Conservation (phyloP, 2,113 vertebrate genomes). For the Leptocoma aspasia region DNA sequence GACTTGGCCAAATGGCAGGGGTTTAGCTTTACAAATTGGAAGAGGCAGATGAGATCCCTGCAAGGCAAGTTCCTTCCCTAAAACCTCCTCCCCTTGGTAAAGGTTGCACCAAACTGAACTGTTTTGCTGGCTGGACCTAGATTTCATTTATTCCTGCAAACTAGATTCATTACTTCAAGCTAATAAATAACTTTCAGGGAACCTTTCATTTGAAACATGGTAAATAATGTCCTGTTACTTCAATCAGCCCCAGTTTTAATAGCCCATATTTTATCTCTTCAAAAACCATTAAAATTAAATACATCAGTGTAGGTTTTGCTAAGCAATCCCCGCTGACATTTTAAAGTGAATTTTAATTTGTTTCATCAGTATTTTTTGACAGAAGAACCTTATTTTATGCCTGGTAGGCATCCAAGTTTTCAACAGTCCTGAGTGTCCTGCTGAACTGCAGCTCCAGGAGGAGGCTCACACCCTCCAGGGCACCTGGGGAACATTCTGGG, state of each 20-base stretch:
- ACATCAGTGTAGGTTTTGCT: background rate
- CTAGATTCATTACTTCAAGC: background rate
- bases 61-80: background rate
- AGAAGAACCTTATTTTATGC: background rate
- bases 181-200: constrained; percentile 19
- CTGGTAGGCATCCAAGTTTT: background rate
- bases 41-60: constrained; percentile 12
- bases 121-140: background rate
- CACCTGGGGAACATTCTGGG: background rate
- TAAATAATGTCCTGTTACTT: constrained; percentile 4
- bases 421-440: background rate
- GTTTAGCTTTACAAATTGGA: constrained; percentile 14
- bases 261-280: background rate
- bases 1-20: background rate
- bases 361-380: background rate
- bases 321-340: background rate
- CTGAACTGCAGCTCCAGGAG: background rate
- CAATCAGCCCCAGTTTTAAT: background rate
- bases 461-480: background rate
- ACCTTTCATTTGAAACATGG: background rate
- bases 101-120: background rate
- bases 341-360: background rate
- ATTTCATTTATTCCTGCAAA: background rate
- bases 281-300: constrained; percentile 19
- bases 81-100: background rate